A percentile compares a stretch with the other conserved stretches of the same genome.
phyloP scores from a whole-genome alignment of 2,113 vertebrate genomes.

The Eretmodus cyanostictus region DNA sequence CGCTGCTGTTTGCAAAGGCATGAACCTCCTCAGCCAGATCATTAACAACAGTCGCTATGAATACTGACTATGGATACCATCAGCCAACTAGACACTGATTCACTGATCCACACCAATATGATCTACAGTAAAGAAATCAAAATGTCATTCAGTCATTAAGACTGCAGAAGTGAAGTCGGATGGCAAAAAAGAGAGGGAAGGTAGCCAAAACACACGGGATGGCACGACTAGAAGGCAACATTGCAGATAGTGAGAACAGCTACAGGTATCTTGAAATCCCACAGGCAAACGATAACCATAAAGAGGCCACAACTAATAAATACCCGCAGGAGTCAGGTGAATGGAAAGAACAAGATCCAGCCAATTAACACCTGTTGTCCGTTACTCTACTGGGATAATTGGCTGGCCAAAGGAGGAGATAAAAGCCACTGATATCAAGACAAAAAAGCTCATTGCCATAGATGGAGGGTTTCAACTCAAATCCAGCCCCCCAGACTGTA shows the following conservation, averaged over 20 bases:
- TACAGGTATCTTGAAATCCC: background rate
- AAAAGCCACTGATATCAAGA: background rate
- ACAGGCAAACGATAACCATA: background rate
- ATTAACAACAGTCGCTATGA: background rate
- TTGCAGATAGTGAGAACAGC: background rate
- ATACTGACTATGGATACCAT: background rate
- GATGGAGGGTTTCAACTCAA: background rate
- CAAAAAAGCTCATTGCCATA: background rate
- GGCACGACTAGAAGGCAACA: background rate
- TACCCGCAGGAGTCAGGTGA: background rate
- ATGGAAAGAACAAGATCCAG: background rate
- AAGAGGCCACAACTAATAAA: accelerated
- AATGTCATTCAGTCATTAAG: background rate
- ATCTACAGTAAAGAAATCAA: background rate
- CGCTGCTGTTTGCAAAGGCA: background rate
- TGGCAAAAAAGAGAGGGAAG: background rate
- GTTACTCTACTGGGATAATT: background rate
- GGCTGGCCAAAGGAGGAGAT: background rate
- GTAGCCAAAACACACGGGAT: background rate
- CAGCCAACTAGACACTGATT: background rate
- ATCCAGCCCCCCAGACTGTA: background rate
- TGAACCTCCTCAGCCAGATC: background rate
- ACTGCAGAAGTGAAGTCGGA: background rate
- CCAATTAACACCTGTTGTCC: background rate
- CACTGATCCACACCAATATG: background rate